Conservation (phyloP, 2,113 vertebrate species). For the Ceratotherium simum region DNA sequence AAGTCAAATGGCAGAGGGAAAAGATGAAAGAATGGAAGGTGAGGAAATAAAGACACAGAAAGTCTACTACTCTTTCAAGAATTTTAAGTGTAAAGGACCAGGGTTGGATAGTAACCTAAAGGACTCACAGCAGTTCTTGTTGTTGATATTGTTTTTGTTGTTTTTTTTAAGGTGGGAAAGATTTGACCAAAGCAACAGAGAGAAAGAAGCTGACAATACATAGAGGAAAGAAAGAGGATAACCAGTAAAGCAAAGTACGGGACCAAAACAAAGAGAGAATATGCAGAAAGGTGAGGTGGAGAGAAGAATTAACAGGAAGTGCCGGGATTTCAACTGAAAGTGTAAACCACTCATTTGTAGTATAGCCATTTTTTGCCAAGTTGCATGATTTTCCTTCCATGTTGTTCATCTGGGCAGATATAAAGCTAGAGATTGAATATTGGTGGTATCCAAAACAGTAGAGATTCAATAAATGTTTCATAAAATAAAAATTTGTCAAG, state of each 20-base stretch:
- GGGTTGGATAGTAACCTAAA: neutral
- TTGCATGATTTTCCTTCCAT: neutral
- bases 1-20: neutral
- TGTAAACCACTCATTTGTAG: neutral
- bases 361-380: too few relatives aligned
- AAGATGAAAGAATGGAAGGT: neutral
- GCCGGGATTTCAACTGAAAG: neutral
- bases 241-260: neutral
- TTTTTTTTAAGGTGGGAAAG: neutral
- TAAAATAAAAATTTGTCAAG: neutral
- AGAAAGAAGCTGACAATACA: neutral
- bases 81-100: neutral
- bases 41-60: neutral
- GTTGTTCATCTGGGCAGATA: neutral
- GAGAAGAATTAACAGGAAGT: neutral
- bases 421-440: neutral
- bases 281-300: neutral
- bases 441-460: neutral
- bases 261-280: neutral
- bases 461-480: neutral
- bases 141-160: neutral
- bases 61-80: neutral
- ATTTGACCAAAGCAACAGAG: neutral
- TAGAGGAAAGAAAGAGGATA: neutral
- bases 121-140: neutral